Evolutionary conservation across 2,113 vertebrate species (phyloP), one percentile per base, ranked within the genome.

Genomic region (Ameiurus melas): DNA sequence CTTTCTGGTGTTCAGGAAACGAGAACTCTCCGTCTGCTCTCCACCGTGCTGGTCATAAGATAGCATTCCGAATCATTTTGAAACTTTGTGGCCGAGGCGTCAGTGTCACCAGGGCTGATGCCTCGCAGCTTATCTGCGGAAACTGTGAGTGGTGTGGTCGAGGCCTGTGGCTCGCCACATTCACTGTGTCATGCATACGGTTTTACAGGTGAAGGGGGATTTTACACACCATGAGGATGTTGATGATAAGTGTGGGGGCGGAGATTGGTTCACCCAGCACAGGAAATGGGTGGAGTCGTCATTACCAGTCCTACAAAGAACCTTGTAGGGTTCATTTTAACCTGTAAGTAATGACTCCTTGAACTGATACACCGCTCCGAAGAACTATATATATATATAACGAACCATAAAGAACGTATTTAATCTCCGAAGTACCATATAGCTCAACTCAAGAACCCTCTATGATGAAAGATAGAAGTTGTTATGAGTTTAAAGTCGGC

Each of bases 211-310:
- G 87, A 83, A 86, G 85, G 85, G 88, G 30, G 73, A 89, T 88
- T 88, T 86, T 80, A 14, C 47, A 12, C 55, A 53, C n/a, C 33
- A 57, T 66, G 55, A 27, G 33, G 47, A 80, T 60, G 84, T 75
- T 85, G 83, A 58, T 30, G 20, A 12, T 81, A 5, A 22, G 22
- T 9, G 88, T 60, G 73, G 22, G 22, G 75, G 90, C 87, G 77
- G 83, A 73, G 79, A 5, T 58, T 92, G 90, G 90, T 90, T 92
- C 89, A 90, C 81, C 90, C 71, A 75, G 81, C 71, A 47, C 27
- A 88, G 87, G 88, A 92, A 89, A 68, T 39, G 60, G 89, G 86
- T 64, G 88, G 92, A 82, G 86, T 57, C 47, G 47, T 51, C 62
- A 39, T 86, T 39, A 16, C 47, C 9, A 51, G 47, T 51, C 47